Base-by-base conservation (phyloP, 1,140 invertebrate species). In the Zelostemma sp. region DNA sequence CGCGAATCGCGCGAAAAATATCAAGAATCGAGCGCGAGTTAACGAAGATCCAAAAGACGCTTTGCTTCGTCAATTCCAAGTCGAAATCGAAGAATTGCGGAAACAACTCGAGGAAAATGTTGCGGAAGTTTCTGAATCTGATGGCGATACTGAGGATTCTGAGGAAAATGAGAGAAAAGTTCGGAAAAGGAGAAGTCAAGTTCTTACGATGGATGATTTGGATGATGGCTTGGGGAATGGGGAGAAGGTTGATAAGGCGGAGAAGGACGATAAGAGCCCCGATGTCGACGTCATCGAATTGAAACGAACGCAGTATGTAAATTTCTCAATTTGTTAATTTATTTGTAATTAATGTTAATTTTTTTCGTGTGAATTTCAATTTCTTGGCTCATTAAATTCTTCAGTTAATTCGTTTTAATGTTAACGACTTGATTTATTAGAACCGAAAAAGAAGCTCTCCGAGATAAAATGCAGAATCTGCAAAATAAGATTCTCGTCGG, bases 31-130 rank as follows among this genome's bases (percentile, higher is more conserved):
- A 71, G 97, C 97, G 46, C 91, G 93, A 69, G 93, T 99, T 54
- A 99, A 99, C 83, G 97, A 98, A 81, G 97, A 99, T 86, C 96
- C 97, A 0, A 99, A 99, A 78, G 97, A 99, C 86, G 97, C 98
- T 1, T 85, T 99, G 16, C 89, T 99, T 11, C 90, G 96, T 40
- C 92, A 97, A 78, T 99, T 98, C 83, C 97, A 99, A 87, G 91
- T 95, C 75, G 97, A 99, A 87, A 99, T 99, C 73, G 95, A 96
- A 74, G 92, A 95, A 16, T 87, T 99, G 1, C 90, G 91, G 41
- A 92, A 93, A 72, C 95, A 97, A 78, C 83, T 99, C 18, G 92
- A 93, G 74, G 89, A 91, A 59, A 88, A 88, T 72, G 73, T 63
- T 11, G 57, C 73, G 0, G 82, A 82, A 38, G 53, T 80, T 6